These are phyloP conservation scores for Lagria hirta DNA, from an alignment of 2,888 invertebrate species.

Conservation along the genomic window DNA sequence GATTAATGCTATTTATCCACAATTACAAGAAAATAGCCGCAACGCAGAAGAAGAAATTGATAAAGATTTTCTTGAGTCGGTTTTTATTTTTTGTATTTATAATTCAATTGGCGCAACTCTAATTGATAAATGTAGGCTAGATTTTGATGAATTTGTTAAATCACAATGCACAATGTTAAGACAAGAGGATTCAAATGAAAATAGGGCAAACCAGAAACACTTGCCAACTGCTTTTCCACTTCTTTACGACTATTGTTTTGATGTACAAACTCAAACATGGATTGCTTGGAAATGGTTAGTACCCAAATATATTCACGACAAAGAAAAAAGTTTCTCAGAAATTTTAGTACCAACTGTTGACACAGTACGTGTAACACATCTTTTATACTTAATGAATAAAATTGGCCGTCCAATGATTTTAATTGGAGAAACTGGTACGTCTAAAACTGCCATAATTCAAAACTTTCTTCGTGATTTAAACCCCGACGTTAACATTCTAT, in stretches of 20 bases:
- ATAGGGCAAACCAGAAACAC: conserved; percentile 70
- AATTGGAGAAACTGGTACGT: conserved; percentile 90
- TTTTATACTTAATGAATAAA: conserved; percentile 74
- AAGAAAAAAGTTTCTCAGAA: conserved; percentile 70
- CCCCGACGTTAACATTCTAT: conserved; percentile 68
- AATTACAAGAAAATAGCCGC: conserved; percentile 51
- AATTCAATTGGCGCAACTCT: conserved; percentile 83
- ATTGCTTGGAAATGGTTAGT: conserved; percentile 83
- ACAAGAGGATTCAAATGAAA: conserved; percentile 65
- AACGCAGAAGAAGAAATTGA: conserved; percentile 56
- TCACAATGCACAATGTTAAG: conserved; percentile 61
- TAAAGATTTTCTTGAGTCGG: conserved; percentile 66
- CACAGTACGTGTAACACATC: conserved; percentile 77
- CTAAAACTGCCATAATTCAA: conserved; percentile 86
- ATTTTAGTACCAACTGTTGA: conserved; percentile 90
- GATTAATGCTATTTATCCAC: conserved; percentile 71
- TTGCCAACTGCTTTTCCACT: conserved; percentile 71
- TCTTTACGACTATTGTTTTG: conserved; percentile 82
- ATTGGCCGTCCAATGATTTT: conserved; percentile 76
- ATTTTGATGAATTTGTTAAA: conserved; percentile 82
- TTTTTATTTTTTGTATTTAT: conserved; percentile 75
- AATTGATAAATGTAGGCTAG: conserved; percentile 65
- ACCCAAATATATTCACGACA: conserved; percentile 73
- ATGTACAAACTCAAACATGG: conserved; percentile 69
- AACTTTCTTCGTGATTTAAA: conserved; percentile 76